These are phyloP conservation scores for Geotrypetes seraphini DNA, from an alignment of 2,797 vertebrate species.

Conservation along the genomic window DNA sequence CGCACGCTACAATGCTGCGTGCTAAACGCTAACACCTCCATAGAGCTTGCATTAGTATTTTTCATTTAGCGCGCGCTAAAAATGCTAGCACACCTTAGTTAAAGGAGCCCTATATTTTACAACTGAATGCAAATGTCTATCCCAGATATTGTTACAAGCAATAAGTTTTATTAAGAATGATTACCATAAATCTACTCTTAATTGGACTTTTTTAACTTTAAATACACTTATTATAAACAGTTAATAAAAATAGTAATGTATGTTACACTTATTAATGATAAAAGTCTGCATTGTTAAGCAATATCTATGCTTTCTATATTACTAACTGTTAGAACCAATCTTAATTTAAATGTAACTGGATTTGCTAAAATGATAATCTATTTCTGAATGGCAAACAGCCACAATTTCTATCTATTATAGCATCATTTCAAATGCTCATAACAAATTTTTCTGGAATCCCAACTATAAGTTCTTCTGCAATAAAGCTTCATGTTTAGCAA, in stretches of 20 bases:
- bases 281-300: constrained; percentile 16
- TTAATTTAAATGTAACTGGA: constrained; percentile 26
- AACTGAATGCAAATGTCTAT: constrained; percentile 17
- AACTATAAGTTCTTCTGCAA: constrained; percentile 48
- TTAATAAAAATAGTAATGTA: constrained; percentile 14
- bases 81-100: too few species aligned
- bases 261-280: not conserved
- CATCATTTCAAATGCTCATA: constrained; percentile 28
- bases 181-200: constrained; percentile 33
- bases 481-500: constrained; percentile 20
- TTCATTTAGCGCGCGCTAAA: too few species aligned
- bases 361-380: constrained; percentile 25
- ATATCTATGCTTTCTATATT: constrained; percentile 23
- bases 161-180: constrained; percentile 22
- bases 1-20: too few species aligned
- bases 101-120: too few species aligned
- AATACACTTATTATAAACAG: constrained; percentile 18
- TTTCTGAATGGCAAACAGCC: constrained; percentile 26
- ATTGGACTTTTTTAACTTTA: constrained; percentile 27
- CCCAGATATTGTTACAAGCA: constrained; percentile 26
- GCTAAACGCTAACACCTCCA: too few species aligned
- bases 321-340: constrained; percentile 16
- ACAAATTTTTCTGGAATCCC: constrained; percentile 35
- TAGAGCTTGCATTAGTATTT: too few species aligned
- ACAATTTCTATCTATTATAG: constrained; percentile 19